A percentile compares a stretch with the other conserved stretches of the same genome.
These are phyloP conservation scores for Dexiosoma caninum DNA, from an alignment of 2,888 invertebrate species.

Conservation along the genomic window DNA sequence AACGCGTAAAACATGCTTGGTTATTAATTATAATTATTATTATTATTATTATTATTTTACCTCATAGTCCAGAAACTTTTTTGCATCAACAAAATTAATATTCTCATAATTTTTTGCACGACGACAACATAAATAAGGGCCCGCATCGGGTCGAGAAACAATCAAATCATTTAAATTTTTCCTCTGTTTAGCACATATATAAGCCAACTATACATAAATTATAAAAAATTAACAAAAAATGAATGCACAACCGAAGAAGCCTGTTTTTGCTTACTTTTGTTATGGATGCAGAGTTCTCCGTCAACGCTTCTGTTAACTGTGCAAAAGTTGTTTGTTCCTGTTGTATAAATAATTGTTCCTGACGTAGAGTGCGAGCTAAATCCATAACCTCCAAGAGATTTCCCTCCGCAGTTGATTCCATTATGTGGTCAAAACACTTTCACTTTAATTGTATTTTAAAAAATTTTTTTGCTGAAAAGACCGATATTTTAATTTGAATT, in stretches of 20 bases:
- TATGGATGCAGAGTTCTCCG: constrained; percentile 80
- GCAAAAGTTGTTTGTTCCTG: constrained; percentile 91
- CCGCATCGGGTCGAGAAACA: constrained; percentile 85
- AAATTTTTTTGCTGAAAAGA: background rate
- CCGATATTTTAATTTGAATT: background rate
- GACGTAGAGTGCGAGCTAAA: constrained; percentile 77
- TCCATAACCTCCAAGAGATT: constrained; percentile 78
- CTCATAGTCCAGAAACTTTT: constrained; percentile 90
- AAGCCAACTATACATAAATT: constrained; percentile 82
- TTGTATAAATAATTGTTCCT: constrained; percentile 90
- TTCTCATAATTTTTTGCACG: constrained; percentile 82
- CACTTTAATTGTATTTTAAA: constrained; percentile 32
- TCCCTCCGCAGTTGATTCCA: constrained; percentile 76
- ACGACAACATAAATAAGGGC: constrained; percentile 87
- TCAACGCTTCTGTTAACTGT: constrained; percentile 85
- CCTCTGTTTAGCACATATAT: constrained; percentile 92
- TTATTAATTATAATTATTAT: background rate
- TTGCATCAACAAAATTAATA: constrained; percentile 86
- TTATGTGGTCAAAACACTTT: constrained; percentile 51
- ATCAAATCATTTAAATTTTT: constrained; percentile 88
- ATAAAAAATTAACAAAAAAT: background rate
- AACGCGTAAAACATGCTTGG: background rate
- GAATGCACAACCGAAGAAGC: background rate
- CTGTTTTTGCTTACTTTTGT: constrained; percentile 73
- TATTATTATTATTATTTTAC: constrained; percentile 75